phyloP scores from a whole-genome alignment of 2,888 invertebrate genomes.

The Protonemura montana region DNA sequence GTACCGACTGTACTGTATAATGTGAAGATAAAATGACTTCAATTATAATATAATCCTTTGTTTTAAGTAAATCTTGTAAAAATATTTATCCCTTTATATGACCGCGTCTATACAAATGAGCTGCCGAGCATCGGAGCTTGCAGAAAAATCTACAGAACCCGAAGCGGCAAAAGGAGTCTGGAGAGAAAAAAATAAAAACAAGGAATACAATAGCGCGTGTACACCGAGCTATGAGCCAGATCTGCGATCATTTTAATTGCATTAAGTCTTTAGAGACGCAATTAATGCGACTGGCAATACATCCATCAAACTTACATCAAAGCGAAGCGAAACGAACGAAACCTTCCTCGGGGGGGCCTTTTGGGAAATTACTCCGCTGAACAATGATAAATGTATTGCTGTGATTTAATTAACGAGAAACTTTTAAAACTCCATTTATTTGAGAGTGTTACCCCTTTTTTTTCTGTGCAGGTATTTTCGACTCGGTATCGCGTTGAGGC shows the following conservation, averaged over 20 bases:
- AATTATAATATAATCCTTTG: no score
- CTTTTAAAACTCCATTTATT: background rate
- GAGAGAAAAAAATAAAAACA: background rate
- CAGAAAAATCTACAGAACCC: background rate
- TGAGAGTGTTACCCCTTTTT: no score
- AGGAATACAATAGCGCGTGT: background rate
- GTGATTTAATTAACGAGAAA: background rate
- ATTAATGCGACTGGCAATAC: background rate
- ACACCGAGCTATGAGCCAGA: background rate
- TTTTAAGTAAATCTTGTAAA: no score
- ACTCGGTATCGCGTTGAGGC: no score
- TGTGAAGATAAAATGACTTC: no score
- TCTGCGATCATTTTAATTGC: background rate
- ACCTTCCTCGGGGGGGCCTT: background rate
- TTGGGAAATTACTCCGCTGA: background rate
- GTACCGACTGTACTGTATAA: no score
- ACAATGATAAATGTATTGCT: background rate
- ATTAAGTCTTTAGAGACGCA: background rate
- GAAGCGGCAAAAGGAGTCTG: background rate
- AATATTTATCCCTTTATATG: no score
- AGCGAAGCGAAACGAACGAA: background rate
- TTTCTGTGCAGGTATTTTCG: no score
- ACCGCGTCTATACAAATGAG: no score
- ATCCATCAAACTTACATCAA: background rate
- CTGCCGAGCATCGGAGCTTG: no score